Percentiles rank a stretch among this genome's conserved stretches.
Evolutionary conservation across 53 echinoderm and acorn worm genomes (phyloP).

Genomic region (Actinopyga echinites): DNA sequence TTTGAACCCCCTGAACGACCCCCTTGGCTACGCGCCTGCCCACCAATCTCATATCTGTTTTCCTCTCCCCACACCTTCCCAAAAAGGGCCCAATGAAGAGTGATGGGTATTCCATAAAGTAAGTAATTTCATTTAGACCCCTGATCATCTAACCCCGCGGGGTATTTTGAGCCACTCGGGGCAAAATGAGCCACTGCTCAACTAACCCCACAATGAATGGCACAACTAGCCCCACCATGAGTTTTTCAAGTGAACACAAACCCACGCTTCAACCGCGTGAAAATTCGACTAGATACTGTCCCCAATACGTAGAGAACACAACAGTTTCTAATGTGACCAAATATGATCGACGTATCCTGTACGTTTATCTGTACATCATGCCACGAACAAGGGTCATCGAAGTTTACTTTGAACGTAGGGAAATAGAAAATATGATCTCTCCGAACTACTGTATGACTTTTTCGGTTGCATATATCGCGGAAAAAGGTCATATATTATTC

Average conservation of each 20-base stretch:
- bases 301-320: not conserved
- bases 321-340: not conserved
- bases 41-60: too few relatives aligned
- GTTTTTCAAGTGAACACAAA: not conserved
- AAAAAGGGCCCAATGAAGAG: too few relatives aligned
- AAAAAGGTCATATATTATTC: not conserved
- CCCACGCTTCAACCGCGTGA: not conserved
- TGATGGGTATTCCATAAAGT: too few relatives aligned
- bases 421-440: not conserved
- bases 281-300: not conserved
- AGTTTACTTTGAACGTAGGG: not conserved
- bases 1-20: too few relatives aligned
- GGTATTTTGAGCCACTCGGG: too few relatives aligned
- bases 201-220: not conserved
- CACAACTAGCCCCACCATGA: not conserved
- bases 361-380: not conserved
- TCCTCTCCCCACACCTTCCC: too few relatives aligned
- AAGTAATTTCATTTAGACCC: too few relatives aligned
- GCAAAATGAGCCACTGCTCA: not conserved
- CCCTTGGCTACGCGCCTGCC: too few relatives aligned
- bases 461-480: not conserved
- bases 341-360: not conserved
- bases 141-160: too few relatives aligned
- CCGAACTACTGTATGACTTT: not conserved
- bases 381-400: not conserved